Percentiles rank a stretch among this genome's conserved stretches.
Evolutionary conservation across 2,113 vertebrate genomes (phyloP).

Genomic region (Philantomba maxwellii): DNA sequence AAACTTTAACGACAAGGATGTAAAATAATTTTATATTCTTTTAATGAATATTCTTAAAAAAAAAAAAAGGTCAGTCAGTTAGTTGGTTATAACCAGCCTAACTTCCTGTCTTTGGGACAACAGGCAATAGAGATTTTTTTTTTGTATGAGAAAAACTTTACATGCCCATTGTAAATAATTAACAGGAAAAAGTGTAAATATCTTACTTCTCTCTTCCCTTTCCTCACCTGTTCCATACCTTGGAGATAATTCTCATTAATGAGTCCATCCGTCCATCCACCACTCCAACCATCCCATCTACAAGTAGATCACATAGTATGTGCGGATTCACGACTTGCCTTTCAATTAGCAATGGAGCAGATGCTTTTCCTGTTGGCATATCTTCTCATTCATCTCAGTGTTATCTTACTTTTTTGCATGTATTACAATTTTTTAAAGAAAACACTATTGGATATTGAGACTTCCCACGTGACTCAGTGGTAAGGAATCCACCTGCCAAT

Average conservation of each 20-base stretch:
- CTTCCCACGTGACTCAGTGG: not conserved
- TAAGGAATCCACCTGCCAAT: not conserved
- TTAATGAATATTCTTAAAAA: not conserved
- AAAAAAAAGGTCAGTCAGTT: not conserved
- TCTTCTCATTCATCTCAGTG: not conserved
- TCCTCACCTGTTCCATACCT: not conserved
- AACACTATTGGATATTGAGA: not conserved
- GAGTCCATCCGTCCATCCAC: not conserved
- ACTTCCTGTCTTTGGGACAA: not conserved
- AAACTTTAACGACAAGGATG: not conserved
- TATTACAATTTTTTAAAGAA: not conserved
- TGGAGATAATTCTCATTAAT: not conserved
- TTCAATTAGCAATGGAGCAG: not conserved
- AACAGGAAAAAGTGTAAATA: not conserved
- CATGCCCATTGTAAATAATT: not conserved
- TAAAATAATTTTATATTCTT: not conserved
- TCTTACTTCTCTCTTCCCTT: not conserved
- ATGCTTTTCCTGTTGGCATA: not conserved
- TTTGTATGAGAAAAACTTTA: not conserved
- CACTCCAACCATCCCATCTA: not conserved
- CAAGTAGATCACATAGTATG: accelerated
- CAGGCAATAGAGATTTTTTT: not conserved
- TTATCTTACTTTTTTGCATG: not conserved
- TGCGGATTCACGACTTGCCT: not conserved
- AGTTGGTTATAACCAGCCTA: not conserved